Percentiles rank a stretch among this genome's conserved stretches.
Conservation (phyloP, 2,113 vertebrate genomes). For the Crocuta crocuta region DNA sequence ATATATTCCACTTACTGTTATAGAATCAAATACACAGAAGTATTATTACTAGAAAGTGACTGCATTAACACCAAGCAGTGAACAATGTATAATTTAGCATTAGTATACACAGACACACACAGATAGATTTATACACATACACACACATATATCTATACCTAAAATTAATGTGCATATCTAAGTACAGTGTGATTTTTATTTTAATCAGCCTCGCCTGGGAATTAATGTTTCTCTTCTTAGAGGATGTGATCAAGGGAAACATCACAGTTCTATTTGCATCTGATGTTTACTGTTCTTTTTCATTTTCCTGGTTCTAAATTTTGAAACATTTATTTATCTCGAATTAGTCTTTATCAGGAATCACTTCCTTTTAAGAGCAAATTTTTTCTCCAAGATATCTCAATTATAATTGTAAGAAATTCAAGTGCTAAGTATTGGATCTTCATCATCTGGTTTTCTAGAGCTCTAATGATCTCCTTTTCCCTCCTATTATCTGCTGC, state of each 20-base stretch:
- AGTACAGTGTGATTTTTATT: not conserved
- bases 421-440: not conserved
- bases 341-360: not conserved
- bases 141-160: not conserved
- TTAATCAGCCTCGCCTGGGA: not conserved
- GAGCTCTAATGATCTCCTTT: not conserved
- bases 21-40: not conserved
- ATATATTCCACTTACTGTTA: not conserved
- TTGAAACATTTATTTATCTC: not conserved
- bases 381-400: not conserved
- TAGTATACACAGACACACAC: not conserved
- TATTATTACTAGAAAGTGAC: not conserved
- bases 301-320: not conserved
- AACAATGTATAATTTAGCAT: not conserved
- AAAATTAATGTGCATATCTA: not conserved
- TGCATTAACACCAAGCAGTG: not conserved
- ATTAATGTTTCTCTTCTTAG: not conserved
- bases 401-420: not conserved
- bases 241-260: not conserved
- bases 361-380: not conserved
- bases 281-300: not conserved
- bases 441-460: not conserved
- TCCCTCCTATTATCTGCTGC: not conserved
- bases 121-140: not conserved
- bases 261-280: not conserved